phyloP scores from a whole-genome alignment of 2,797 vertebrate genomes.

The Enteromius treurensis region DNA sequence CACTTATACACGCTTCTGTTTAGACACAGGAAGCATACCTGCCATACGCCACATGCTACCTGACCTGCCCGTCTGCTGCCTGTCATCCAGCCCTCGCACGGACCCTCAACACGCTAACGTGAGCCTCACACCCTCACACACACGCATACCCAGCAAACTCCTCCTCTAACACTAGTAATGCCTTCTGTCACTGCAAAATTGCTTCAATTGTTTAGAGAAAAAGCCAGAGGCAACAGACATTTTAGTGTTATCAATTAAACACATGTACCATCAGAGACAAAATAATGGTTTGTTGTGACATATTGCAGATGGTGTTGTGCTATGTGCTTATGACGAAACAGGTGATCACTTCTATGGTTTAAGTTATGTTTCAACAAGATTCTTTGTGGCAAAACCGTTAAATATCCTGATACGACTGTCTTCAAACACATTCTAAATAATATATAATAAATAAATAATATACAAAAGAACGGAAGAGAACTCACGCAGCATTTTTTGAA shows the following conservation, averaged over 20 bases:
- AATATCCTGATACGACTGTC: not conserved
- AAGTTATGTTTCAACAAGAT: conserved; percentile 26
- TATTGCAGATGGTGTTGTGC: conserved; percentile 24
- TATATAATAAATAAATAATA: too few relatives aligned
- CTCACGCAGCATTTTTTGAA: not conserved
- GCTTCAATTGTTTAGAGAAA: conserved; percentile 39
- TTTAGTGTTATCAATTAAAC: conserved; percentile 36
- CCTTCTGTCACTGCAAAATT: conserved; percentile 9
- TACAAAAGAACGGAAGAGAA: not conserved
- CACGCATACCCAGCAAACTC: conserved; percentile 3
- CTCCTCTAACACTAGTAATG: conserved; percentile 29
- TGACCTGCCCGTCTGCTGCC: conserved; percentile 61
- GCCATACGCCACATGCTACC: conserved; percentile 57
- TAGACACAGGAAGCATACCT: conserved; percentile 60
- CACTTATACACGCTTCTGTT: conserved; percentile 62
- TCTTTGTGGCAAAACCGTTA: not conserved
- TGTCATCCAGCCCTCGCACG: conserved; percentile 54
- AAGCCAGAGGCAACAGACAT: conserved; percentile 31
- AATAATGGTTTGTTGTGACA: conserved; percentile 41
- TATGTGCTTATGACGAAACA: conserved; percentile 13
- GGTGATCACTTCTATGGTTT: conserved; percentile 27
- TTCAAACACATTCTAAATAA: not conserved
- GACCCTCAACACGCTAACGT: conserved; percentile 44
- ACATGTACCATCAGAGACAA: conserved; percentile 34
- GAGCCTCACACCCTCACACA: conserved; percentile 8